These are phyloP conservation scores for Lordiphosa clarofinis DNA, from an alignment of 1,140 invertebrate genomes.

Conservation along the genomic window DNA sequence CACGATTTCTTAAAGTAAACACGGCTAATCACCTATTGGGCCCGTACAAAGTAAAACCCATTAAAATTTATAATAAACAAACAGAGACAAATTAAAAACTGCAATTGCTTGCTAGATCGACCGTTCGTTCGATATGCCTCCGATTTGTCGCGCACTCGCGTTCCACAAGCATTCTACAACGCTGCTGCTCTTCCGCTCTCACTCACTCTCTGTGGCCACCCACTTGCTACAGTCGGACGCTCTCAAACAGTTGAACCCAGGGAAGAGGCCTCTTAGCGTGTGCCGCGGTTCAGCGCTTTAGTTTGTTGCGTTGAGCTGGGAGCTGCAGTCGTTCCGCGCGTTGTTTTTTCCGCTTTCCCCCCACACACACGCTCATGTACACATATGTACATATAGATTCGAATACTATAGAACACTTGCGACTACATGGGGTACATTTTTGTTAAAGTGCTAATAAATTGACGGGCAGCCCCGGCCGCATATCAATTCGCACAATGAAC, in stretches of 20 bases:
- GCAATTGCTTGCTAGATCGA: conserved; percentile 14
- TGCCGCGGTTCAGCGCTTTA: conserved; percentile 22
- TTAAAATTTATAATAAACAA: conserved; percentile 62
- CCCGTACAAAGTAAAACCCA: conserved; percentile 35
- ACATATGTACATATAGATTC: conserved; percentile 25
- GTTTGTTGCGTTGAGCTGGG: conserved; percentile 37
- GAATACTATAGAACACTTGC: conserved; percentile 36
- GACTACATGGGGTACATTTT: conserved; percentile 57
- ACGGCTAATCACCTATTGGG: conserved; percentile 29
- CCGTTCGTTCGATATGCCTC: conserved; percentile 13
- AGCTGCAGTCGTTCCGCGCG: conserved; percentile 27
- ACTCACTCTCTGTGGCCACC: neutral
- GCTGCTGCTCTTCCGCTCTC: neutral
- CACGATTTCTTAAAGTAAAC: conserved; percentile 30
- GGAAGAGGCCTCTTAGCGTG: conserved; percentile 23
- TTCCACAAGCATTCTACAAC: conserved; percentile 21
- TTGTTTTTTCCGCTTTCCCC: conserved; percentile 4
- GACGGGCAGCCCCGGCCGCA: conserved; percentile 42
- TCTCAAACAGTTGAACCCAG: conserved; percentile 20
- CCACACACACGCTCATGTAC: neutral
- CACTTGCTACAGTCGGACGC: too few relatives aligned
- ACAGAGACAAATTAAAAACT: conserved; percentile 28
- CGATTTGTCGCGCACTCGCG: conserved; percentile 6
- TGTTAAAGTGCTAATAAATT: conserved; percentile 76
- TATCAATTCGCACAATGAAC: conserved; percentile 52